Evolutionary conservation across 2,113 vertebrate genomes (phyloP), one percentile per base, ranked within the genome.

Genomic region (Perccottus glenii): DNA sequence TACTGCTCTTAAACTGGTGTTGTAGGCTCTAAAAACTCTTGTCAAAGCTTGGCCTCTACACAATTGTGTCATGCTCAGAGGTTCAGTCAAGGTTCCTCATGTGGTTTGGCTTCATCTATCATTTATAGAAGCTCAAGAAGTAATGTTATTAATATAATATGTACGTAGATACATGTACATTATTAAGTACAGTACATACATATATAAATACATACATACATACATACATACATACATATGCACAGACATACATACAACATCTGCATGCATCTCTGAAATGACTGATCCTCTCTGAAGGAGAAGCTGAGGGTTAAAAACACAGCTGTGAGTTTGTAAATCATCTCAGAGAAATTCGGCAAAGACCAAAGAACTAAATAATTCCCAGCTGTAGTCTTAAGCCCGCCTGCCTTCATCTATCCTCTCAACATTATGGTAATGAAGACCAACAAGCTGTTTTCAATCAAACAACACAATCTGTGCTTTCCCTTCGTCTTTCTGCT

Each of bases 281-380:
- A 64, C 46, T 6, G 59, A 62, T 60, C 56, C 58, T 66, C 73
- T 51, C 3, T 1, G 3, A 76, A 71, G 60, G 51, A 52, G 66
- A 73, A 74, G 63, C 55, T 60, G 72, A 64, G 35, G 45, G 50
- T 27, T 16, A 77, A 65, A 81, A 59, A 66, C 68, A 82, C 87
- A 90, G 86, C 86, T 89, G 89, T 48, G 52, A 64, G 67, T 78
- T 85, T 77, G 80, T 85, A 82, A 88, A 84, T 89, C 86, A 76
- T 78, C 70, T 68, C 46, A 43, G 67, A 78, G 80, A 76, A 64
- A 80, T 83, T 81, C 77, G 67, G 83, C 63, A 78, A 78, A 79
- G 46, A 40, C 59, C 1, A 19, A 66, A 59, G 49, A 64, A 70
- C 55, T 58, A 68, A 91, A 83, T 82, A 75, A 81, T 68, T 82